phyloP scores from a whole-genome alignment of 92 coral and sea anemone species.

The Epizoanthus illoricatus region DNA sequence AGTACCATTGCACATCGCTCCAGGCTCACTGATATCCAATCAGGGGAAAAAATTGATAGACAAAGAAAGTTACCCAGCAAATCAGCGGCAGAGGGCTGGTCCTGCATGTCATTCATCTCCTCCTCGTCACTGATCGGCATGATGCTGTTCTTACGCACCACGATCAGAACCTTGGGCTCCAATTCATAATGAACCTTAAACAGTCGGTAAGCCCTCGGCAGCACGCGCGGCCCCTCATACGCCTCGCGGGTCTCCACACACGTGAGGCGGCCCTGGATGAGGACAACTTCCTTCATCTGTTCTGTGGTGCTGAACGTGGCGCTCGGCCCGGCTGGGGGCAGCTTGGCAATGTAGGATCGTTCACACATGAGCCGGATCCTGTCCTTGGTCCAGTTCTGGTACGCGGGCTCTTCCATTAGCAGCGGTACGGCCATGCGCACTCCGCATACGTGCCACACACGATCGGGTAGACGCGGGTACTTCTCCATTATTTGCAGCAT shows the following conservation, averaged over 20 bases:
- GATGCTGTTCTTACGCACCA: conserved; percentile 55
- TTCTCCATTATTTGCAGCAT: conserved; percentile 62
- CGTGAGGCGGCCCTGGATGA: conserved; percentile 86
- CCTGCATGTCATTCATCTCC: conserved; percentile 65
- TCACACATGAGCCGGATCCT: conserved; percentile 91
- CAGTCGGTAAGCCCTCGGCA: conserved; percentile 61
- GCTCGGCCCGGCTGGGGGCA: conserved; percentile 55
- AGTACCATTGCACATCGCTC: too few species aligned
- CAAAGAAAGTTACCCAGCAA: conserved; percentile 53
- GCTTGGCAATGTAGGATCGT: conserved; percentile 75
- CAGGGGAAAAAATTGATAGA: too few species aligned
- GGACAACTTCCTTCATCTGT: conserved; percentile 79
- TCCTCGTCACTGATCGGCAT: conserved; percentile 66
- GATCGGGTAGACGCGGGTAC: conserved; percentile 65
- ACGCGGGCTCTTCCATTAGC: conserved; percentile 79
- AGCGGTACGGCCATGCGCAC: conserved; percentile 95
- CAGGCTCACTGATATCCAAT: too few species aligned
- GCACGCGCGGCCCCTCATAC: conserved; percentile 82
- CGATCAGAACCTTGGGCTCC: conserved; percentile 81
- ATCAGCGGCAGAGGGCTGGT: conserved; percentile 78
- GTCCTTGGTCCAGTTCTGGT: conserved; percentile 91
- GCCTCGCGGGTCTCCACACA: conserved; percentile 69
- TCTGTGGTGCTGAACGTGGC: conserved; percentile 51
- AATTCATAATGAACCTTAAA: conserved; percentile 68
- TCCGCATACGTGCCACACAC: conserved; percentile 91